phyloP scores from a whole-genome alignment of 2,113 vertebrate species.

The Terrapene triunguis region DNA sequence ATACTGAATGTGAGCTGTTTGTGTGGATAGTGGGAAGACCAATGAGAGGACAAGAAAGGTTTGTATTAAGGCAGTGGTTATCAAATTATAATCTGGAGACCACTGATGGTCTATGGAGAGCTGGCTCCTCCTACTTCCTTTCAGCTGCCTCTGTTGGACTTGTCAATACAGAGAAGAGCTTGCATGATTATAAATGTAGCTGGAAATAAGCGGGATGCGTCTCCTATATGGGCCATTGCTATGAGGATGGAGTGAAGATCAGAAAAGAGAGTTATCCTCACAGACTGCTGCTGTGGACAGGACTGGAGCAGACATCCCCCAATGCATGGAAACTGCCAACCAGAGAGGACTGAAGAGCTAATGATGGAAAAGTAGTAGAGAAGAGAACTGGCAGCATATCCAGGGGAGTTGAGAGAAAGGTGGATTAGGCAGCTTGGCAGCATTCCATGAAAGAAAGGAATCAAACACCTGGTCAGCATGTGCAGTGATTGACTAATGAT shows the following conservation, averaged over 20 bases:
- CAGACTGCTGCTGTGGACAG: neutral
- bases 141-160: neutral
- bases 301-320: neutral
- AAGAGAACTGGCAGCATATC: neutral
- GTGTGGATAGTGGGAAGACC: conserved; percentile 49
- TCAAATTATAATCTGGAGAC: conserved; percentile 57
- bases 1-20: neutral
- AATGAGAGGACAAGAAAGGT: conserved; percentile 32
- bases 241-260: neutral
- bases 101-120: conserved; percentile 25
- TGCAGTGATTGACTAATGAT: neutral
- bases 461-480: neutral
- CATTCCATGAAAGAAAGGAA: neutral
- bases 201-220: neutral
- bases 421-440: neutral
- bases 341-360: neutral
- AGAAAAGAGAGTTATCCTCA: neutral
- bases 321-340: neutral
- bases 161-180: neutral
- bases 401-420: neutral
- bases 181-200: neutral
- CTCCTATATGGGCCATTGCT: neutral
- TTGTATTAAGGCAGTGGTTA: conserved; percentile 1
- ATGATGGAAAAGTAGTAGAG: neutral
- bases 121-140: conserved; percentile 25